Conservation (phyloP, 2,888 invertebrate genomes). For the Agrochola lychnidis region DNA sequence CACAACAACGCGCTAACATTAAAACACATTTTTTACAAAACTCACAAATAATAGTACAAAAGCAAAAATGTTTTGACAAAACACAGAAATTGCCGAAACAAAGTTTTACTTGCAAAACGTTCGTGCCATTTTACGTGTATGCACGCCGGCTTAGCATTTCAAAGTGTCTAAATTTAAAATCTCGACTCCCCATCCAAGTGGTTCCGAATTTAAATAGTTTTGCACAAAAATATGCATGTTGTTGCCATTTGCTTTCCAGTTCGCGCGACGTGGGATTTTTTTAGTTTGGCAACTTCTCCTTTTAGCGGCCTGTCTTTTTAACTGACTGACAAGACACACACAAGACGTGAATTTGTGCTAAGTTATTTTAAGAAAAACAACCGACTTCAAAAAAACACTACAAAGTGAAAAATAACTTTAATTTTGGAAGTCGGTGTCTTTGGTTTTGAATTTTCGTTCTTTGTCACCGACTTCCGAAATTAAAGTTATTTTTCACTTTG, state of each 20-base stretch:
- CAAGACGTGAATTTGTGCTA: not conserved
- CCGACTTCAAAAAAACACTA: no score
- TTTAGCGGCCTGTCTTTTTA: slow-evolving; percentile 26
- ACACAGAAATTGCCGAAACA: slow-evolving; percentile 43
- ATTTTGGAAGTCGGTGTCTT: no score
- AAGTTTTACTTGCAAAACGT: slow-evolving; percentile 48
- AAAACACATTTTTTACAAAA: slow-evolving; percentile 27
- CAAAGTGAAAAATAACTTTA: no score
- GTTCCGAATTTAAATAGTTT: slow-evolving; percentile 65
- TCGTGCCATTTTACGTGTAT: slow-evolving; percentile 43
- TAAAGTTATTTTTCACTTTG: no score
- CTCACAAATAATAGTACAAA: slow-evolving; percentile 30
- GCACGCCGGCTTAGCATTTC: slow-evolving; percentile 49
- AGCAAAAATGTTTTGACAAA: slow-evolving; percentile 54
- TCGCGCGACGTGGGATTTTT: slow-evolving; percentile 14
- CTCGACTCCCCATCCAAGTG: slow-evolving; percentile 60
- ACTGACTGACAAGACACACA: not conserved
- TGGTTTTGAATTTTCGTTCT: no score
- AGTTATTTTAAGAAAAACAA: not conserved
- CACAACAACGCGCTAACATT: slow-evolving; percentile 13
- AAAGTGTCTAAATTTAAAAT: slow-evolving; percentile 63
- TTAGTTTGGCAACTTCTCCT: slow-evolving; percentile 12
- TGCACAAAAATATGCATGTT: slow-evolving; percentile 39
- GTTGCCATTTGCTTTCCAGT: slow-evolving; percentile 24
- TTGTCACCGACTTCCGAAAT: no score